Conservation (phyloP, 1,140 invertebrate genomes). For the Popillia japonica region DNA sequence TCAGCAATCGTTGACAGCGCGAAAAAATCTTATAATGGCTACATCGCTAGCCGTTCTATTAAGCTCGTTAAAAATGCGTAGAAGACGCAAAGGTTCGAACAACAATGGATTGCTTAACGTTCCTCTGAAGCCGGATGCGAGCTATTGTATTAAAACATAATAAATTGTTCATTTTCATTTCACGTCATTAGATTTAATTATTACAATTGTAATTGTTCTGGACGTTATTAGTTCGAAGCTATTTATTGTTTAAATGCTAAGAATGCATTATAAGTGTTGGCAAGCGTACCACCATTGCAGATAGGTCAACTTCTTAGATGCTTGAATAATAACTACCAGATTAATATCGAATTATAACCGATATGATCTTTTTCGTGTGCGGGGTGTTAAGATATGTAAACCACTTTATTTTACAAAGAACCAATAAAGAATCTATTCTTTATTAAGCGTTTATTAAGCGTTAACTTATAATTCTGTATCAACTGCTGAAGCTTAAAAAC, state of each 20-base stretch:
- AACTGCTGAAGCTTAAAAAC: no score
- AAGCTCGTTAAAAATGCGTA: not conserved
- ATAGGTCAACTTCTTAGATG: no score
- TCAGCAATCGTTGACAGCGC: constrained; percentile 20
- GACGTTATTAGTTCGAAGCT: not conserved
- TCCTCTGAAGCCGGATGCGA: constrained; percentile 5
- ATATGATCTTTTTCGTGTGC: no score
- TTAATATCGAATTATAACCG: no score
- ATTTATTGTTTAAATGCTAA: constrained; percentile 17
- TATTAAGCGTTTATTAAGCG: no score
- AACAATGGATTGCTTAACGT: constrained; percentile 32
- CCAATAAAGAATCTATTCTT: no score
- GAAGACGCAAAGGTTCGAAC: not conserved
- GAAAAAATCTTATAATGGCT: constrained; percentile 21
- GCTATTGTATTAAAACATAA: constrained; percentile 20
- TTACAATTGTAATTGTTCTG: constrained; percentile 8
- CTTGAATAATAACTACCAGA: no score
- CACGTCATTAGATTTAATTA: constrained; percentile 11
- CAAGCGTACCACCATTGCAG: not conserved
- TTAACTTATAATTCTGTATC: no score
- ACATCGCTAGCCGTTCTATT: not conserved
- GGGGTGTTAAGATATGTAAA: no score
- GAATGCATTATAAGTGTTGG: not conserved
- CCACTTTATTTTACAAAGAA: no score
- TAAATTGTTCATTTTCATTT: constrained; percentile 14